These are phyloP conservation scores for Uloborus plumipes DNA, from an alignment of 2,888 invertebrate species.

Conservation along the genomic window DNA sequence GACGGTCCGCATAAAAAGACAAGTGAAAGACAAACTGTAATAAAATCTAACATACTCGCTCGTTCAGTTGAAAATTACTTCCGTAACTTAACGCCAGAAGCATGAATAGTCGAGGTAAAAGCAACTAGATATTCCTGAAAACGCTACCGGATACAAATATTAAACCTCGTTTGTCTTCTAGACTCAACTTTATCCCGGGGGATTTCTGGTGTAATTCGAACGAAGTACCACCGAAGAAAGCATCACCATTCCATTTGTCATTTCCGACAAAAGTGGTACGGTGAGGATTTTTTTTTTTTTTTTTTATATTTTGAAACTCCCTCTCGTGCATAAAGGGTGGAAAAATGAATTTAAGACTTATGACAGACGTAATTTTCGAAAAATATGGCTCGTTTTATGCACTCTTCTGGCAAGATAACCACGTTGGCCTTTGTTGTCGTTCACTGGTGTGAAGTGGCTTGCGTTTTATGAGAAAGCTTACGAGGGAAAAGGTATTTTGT, in stretches of 20 bases:
- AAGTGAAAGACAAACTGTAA: slow-evolving; percentile 4
- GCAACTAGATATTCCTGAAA: not conserved
- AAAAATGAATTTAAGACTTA: slow-evolving; percentile 51
- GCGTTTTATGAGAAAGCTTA: no score
- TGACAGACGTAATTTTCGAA: slow-evolving; percentile 50
- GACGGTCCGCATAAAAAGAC: no score
- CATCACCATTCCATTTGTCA: slow-evolving; percentile 50
- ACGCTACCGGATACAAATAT: slow-evolving; percentile 49
- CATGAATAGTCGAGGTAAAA: slow-evolving; percentile 4
- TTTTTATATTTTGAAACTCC: no score
- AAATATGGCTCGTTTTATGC: slow-evolving; percentile 27
- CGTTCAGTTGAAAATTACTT: slow-evolving; percentile 28
- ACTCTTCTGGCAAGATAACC: no score
- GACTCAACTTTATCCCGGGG: slow-evolving; percentile 49
- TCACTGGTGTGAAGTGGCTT: no score
- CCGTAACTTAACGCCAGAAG: slow-evolving; percentile 31
- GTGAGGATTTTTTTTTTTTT: no score
- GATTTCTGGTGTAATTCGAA: slow-evolving; percentile 42
- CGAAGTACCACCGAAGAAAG: slow-evolving; percentile 15
- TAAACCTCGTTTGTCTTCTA: slow-evolving; percentile 55
- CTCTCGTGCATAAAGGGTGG: slow-evolving; percentile 15
- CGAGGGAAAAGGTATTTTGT: no score
- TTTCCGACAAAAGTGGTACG: not conserved
- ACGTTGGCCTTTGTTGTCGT: no score
- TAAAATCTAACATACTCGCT: slow-evolving; percentile 23